Percentiles rank a stretch among this genome's conserved stretches.
Conservation (phyloP, 2,797 vertebrate genomes). For the Pelobates cultripes region DNA sequence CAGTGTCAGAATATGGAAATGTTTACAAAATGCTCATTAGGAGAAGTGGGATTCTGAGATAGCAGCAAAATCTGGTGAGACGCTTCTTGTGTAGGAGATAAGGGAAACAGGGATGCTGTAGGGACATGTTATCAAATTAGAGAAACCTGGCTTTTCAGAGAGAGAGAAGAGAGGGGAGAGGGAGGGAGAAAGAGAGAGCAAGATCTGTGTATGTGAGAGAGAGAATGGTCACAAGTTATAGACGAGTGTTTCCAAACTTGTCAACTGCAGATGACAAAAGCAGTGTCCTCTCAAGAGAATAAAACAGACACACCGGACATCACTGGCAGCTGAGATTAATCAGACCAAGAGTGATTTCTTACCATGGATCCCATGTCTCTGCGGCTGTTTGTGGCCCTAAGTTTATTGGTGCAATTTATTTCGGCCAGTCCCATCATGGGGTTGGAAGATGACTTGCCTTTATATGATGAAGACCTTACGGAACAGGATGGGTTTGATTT, state of each 20-base stretch:
- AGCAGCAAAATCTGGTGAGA: conserved; percentile 85
- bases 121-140: conserved; percentile 81
- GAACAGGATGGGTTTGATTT: conserved; percentile 86
- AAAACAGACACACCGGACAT: conserved; percentile 69
- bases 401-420: conserved; percentile 70
- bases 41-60: conserved; percentile 87
- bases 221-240: conserved; percentile 66
- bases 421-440: conserved; percentile 83
- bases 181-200: conserved; percentile 60
- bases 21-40: conserved; percentile 99
- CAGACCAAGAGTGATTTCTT: conserved; percentile 57
- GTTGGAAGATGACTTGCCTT: conserved; percentile 79
- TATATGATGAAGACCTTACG: conserved; percentile 81
- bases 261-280: conserved; percentile 76
- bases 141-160: conserved; percentile 79
- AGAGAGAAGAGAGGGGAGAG: conserved; percentile 57
- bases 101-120: conserved; percentile 84
- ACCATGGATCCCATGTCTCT: conserved; percentile 79
- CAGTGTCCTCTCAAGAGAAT: conserved; percentile 67
- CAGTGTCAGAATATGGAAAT: conserved; percentile 82
- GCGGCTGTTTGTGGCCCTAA: conserved; percentile 70
- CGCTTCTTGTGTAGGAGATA: conserved; percentile 91
- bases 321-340: conserved; percentile 58
- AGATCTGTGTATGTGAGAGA: conserved; percentile 60
- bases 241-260: conserved; percentile 78